Conservation (phyloP, 2,113 vertebrate genomes). For the Xiphophorus couchianus region DNA sequence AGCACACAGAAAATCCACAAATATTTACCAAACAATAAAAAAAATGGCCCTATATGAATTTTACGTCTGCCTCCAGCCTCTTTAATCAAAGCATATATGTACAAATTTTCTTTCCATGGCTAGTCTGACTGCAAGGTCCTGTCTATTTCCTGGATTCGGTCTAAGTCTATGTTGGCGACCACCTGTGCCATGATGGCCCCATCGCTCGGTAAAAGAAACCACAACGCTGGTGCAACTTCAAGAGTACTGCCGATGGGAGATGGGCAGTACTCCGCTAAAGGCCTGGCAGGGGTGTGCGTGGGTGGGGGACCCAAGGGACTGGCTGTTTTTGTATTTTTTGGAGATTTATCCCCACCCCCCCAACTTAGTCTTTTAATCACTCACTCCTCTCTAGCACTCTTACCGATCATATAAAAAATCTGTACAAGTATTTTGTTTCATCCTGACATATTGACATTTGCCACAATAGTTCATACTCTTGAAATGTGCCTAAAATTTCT, state of each 20-base stretch:
- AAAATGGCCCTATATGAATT: slow-evolving; percentile 29
- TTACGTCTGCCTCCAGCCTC: slow-evolving; percentile 1
- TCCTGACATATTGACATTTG: slow-evolving; percentile 84
- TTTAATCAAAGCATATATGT: slow-evolving; percentile 41
- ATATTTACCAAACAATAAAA: slow-evolving; percentile 44
- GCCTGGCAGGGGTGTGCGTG: slow-evolving; percentile 36
- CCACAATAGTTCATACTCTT: slow-evolving; percentile 73
- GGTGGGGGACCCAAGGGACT: neutral
- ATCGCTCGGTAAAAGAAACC: slow-evolving; percentile 50
- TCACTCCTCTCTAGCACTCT: slow-evolving; percentile 23
- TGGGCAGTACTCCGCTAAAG: slow-evolving; percentile 45
- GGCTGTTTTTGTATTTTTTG: neutral
- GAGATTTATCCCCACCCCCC: slow-evolving; percentile 11
- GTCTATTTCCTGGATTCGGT: slow-evolving; percentile 48
- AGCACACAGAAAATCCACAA: slow-evolving; percentile 50
- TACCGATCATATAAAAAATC: slow-evolving; percentile 55
- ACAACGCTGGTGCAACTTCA: slow-evolving; percentile 66
- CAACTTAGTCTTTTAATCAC: slow-evolving; percentile 26
- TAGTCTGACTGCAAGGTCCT: slow-evolving; percentile 53
- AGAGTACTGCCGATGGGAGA: slow-evolving; percentile 55
- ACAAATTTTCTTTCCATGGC: slow-evolving; percentile 51
- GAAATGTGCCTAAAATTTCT: slow-evolving; percentile 43
- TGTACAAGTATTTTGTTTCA: slow-evolving; percentile 75
- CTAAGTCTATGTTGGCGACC: slow-evolving; percentile 34
- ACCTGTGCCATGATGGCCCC: slow-evolving; percentile 42